Evolutionary conservation across 1,140 invertebrate species (phyloP).

Genomic region (Araneus ventricosus): DNA sequence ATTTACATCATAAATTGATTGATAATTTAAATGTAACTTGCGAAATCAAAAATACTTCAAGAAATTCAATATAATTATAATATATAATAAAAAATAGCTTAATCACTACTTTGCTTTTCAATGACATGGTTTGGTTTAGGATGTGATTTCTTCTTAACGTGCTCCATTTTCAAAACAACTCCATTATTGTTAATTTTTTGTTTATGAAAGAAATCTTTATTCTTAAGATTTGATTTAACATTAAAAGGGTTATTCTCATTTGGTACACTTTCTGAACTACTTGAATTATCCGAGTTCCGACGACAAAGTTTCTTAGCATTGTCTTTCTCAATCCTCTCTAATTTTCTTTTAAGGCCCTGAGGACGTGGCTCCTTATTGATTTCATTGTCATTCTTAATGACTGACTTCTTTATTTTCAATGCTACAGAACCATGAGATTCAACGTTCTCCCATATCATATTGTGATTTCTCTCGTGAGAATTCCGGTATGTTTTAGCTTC

Average conservation of each 20-base stretch:
- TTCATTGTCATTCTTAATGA: conserved; percentile 3
- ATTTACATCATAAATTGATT: too few relatives aligned
- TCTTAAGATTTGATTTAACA: conserved; percentile 3
- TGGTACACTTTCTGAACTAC: conserved; percentile 24
- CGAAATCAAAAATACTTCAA: too few relatives aligned
- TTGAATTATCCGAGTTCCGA: conserved; percentile 11
- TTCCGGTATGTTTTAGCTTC: not conserved
- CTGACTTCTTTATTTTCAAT: conserved; percentile 16
- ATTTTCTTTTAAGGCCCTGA: conserved; percentile 52
- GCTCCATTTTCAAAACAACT: conserved; percentile 62
- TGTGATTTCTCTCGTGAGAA: not conserved
- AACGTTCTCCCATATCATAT: not conserved
- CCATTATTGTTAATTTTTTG: conserved; percentile 52
- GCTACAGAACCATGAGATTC: not conserved
- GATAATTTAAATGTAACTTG: too few relatives aligned
- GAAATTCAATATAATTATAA: too few relatives aligned
- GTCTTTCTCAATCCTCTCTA: not conserved
- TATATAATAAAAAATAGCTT: not conserved
- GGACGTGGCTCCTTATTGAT: not conserved
- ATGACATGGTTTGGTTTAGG: conserved; percentile 23
- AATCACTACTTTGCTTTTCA: conserved; percentile 46
- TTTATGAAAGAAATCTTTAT: conserved; percentile 41
- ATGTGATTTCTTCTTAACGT: conserved; percentile 44
- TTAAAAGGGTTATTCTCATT: conserved; percentile 68
- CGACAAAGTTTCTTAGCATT: conserved; percentile 27